phyloP scores from a whole-genome alignment of 2,888 invertebrate genomes.

The Orthosia gothica region DNA sequence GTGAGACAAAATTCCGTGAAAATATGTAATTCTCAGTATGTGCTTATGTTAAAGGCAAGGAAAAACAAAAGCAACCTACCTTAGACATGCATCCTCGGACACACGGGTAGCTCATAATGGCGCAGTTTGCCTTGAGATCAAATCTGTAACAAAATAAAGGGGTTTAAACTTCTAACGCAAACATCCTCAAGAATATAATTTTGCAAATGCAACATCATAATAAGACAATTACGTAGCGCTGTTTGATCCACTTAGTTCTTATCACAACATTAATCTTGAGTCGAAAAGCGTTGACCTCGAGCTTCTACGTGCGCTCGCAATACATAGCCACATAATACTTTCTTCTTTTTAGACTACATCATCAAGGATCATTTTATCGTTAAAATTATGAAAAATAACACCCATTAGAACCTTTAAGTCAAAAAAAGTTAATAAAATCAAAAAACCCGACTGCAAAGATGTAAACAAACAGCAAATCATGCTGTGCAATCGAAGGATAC shows the following conservation, averaged over 20 bases:
- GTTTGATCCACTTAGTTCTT: conserved; percentile 68
- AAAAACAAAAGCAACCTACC: conserved; percentile 47
- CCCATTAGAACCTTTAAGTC: neutral
- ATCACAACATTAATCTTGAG: conserved; percentile 71
- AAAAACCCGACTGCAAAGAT: no score
- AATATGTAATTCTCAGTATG: conserved; percentile 29
- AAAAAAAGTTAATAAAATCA: no score
- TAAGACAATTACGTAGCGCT: conserved; percentile 72
- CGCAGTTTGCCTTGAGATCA: conserved; percentile 53
- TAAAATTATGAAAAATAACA: neutral
- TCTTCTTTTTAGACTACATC: conserved; percentile 51
- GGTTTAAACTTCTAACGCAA: conserved; percentile 54
- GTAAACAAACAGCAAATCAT: no score
- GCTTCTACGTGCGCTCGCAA: conserved; percentile 60
- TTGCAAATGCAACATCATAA: conserved; percentile 69
- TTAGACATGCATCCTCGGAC: conserved; percentile 34
- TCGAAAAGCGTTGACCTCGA: conserved; percentile 68
- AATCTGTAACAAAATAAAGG: conserved; percentile 68
- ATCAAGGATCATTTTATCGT: neutral
- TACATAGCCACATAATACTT: conserved; percentile 62
- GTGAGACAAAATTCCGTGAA: conserved; percentile 45
- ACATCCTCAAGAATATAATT: conserved; percentile 62
- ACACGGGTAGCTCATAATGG: conserved; percentile 23
- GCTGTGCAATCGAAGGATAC: no score
- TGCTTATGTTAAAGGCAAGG: conserved; percentile 18